A percentile compares a stretch with the other conserved stretches of the same genome.
Evolutionary conservation across 2,888 invertebrate genomes (phyloP).

Genomic region (Drosophila vallismaia): DNA sequence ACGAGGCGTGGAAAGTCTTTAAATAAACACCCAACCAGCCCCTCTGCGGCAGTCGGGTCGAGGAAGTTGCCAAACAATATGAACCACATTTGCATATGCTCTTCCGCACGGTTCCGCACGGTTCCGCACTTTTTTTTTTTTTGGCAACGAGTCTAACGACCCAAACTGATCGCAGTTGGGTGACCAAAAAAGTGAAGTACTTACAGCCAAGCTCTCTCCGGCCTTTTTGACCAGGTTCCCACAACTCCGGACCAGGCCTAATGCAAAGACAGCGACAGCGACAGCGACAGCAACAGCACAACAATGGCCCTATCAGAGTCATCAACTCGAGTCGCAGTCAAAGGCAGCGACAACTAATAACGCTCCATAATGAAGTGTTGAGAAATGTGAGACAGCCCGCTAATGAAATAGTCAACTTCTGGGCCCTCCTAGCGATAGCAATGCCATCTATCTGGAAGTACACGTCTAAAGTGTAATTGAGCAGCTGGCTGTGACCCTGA

Average conservation of each 20-base stretch:
- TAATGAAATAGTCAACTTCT: constrained; percentile 64
- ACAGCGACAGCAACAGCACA: constrained; percentile 28
- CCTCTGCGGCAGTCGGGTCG: constrained; percentile 8
- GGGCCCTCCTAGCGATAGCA: constrained; percentile 48
- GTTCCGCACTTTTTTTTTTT: constrained; percentile 12
- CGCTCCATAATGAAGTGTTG: constrained; percentile 65
- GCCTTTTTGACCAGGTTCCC: constrained; percentile 54
- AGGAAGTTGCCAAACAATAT: constrained; percentile 46
- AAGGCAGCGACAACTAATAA: constrained; percentile 52
- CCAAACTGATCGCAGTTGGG: constrained; percentile 51
- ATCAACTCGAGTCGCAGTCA: constrained; percentile 5
- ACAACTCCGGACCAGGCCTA: constrained; percentile 41
- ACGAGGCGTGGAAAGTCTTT: constrained; percentile 70
- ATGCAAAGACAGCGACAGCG: constrained; percentile 21
- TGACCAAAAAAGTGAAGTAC: constrained; percentile 35
- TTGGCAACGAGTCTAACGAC: constrained; percentile 64
- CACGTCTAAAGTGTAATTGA: constrained; percentile 26
- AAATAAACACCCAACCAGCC: constrained; percentile 60
- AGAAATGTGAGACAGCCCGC: constrained; percentile 51
- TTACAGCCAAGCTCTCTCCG: constrained; percentile 16
- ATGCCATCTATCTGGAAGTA: constrained; percentile 5
- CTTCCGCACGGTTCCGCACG: constrained; percentile 26
- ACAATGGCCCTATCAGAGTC: constrained; percentile 67
- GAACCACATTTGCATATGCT: constrained; percentile 64
- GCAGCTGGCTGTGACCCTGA: constrained; percentile 5